Base-by-base conservation (phyloP, 2,113 vertebrate genomes). In the Phycodurus eques region DNA sequence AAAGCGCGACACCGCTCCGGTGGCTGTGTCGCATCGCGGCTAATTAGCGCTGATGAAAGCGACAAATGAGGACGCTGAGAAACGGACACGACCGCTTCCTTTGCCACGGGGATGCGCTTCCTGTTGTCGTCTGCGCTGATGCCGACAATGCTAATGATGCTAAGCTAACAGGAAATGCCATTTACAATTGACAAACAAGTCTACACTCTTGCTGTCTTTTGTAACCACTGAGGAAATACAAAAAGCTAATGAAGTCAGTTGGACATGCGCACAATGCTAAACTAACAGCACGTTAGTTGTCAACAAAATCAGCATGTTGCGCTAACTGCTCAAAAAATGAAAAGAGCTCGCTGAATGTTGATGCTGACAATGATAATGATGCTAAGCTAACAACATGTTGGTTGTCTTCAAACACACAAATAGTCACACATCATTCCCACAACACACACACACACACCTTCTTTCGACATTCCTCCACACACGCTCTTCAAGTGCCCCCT, bases 21-120 rank as follows among this genome's bases (percentile, higher is more conserved):
- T 3, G 35, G 35, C 3, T 2, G 0, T 39, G 35, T 39, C 35
- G 6, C 35, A 39, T 39, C 35, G 35, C 60, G 72, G 47, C 83
- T 90, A 90, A 91, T 91, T 90, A 91, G 89, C 85, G 88, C 83
- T 83, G 88, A 84, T 91, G 90, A 90, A 91, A 90, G 68, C 27
- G 27, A 27, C 27, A 27, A 27, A 27, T 27, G 27, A 27, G 27
- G 27, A 27, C 27, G 27, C 27, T 27, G 27, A 27, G 27, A 27
- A 27, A 27, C 27, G 77, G 35, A 39, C 35, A 39, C 35, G 35
- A 39, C 4, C 35, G 35, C 35, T 39, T 39, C 35, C 35, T 39
- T 39, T 2, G 4, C 35, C 35, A 1, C 27, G 27, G 27, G 27
- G 27, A 27, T 27, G 27, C 27, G 35, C 35, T 39, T 39, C 35